Evolutionary conservation across 2,888 invertebrate genomes (phyloP).

Genomic region (Phaonia tiefii): DNA sequence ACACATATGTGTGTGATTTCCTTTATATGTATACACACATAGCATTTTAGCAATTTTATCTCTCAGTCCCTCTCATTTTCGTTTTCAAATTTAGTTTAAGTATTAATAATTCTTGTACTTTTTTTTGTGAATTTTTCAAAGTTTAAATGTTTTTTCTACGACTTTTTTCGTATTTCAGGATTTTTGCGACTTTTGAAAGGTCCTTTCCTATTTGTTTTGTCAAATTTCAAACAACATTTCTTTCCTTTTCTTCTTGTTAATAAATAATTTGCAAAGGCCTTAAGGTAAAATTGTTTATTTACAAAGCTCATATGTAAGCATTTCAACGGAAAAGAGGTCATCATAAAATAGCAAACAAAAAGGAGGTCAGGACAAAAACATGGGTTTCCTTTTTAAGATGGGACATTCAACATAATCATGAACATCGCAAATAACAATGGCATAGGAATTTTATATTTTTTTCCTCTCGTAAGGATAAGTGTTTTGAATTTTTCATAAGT

Average conservation of each 20-base stretch:
- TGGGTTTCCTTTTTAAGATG: conserved; percentile 21
- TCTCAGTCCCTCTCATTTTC: neutral
- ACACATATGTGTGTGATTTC: conserved; percentile 26
- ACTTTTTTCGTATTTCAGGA: neutral
- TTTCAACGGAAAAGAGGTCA: neutral
- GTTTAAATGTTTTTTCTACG: neutral
- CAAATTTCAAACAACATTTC: neutral
- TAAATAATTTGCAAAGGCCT: conserved; percentile 61
- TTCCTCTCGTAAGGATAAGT: conserved; percentile 18
- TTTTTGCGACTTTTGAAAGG: neutral
- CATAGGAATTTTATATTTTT: too few relatives aligned
- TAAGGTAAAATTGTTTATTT: conserved; percentile 43
- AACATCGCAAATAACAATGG: too few relatives aligned
- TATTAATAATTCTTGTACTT: conserved; percentile 33
- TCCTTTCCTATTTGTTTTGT: neutral
- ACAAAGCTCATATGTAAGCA: neutral
- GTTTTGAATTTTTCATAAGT: conserved; percentile 45
- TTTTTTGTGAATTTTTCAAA: neutral
- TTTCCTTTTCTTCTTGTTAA: conserved; percentile 45
- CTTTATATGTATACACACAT: neutral
- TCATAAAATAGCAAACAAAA: too few relatives aligned
- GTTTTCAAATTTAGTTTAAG: neutral
- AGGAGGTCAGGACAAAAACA: neutral
- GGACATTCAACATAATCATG: too few relatives aligned
- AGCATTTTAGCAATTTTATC: too few relatives aligned